Percentiles rank a stretch among this genome's conserved stretches.
These are phyloP conservation scores for Oxyura jamaicensis DNA, from an alignment of 2,113 vertebrate species.

Conservation along the genomic window DNA sequence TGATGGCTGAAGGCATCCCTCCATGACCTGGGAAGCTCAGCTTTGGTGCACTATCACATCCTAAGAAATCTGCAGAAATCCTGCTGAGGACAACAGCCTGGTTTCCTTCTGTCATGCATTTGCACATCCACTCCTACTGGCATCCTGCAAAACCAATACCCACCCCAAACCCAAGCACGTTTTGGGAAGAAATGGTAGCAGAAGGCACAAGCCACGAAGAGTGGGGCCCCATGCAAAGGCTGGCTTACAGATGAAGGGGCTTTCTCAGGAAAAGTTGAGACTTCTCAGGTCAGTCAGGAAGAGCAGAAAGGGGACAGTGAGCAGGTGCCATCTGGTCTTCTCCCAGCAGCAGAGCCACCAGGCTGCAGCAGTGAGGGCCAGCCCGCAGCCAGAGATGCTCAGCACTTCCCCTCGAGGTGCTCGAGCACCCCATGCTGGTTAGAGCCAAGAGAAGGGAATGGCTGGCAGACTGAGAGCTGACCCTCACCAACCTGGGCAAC, in stretches of 20 bases:
- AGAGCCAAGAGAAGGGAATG: fast-evolving
- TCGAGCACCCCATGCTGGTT: fast-evolving
- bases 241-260: fast-evolving
- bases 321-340: neutral
- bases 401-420: fast-evolving
- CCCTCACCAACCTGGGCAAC: neutral
- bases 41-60: neutral
- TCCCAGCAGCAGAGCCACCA: neutral
- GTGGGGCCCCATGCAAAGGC: neutral
- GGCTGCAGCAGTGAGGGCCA: too few relatives aligned
- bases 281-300: neutral
- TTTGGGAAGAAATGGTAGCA: neutral
- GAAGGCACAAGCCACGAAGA: neutral
- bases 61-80: neutral
- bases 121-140: fast-evolving
- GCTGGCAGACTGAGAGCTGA: neutral
- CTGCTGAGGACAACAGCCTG: neutral
- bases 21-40: neutral
- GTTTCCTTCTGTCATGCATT: neutral
- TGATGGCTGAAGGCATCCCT: neutral
- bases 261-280: neutral
- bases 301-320: neutral
- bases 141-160: neutral
- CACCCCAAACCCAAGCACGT: fast-evolving
- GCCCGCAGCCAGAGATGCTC: neutral